Conservation (phyloP, 1,140 invertebrate species). For the Mercenaria mercenaria region DNA sequence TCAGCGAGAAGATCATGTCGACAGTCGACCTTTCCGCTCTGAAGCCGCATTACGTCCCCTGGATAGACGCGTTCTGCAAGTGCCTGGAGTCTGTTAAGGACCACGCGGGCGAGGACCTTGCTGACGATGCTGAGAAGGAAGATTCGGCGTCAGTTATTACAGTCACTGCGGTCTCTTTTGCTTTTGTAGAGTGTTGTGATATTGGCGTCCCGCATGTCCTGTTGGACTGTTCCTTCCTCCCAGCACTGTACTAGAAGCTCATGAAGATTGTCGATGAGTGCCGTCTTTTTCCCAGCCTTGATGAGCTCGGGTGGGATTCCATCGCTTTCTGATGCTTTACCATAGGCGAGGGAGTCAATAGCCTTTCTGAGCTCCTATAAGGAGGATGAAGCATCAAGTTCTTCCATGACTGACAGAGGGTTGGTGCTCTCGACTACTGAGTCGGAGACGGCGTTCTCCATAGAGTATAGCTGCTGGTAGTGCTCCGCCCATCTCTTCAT, state of each 20-base stretch:
- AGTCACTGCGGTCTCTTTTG: conserved; percentile 61
- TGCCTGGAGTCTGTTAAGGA: too few relatives aligned
- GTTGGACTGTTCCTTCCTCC: conserved; percentile 55
- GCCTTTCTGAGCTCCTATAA: neutral
- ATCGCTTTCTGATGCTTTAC: neutral
- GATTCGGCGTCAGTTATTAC: conserved; percentile 51
- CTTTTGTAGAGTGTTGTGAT: conserved; percentile 72
- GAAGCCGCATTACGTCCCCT: conserved; percentile 71
- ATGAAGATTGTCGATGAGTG: conserved; percentile 61
- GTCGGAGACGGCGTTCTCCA: neutral
- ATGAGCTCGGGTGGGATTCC: too few relatives aligned
- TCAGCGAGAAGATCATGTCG: conserved; percentile 74
- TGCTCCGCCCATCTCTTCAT: conserved; percentile 14
- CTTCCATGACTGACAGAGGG: too few relatives aligned
- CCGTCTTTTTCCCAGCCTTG: conserved; percentile 55
- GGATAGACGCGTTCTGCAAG: conserved; percentile 66
- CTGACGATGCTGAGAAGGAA: conserved; percentile 70
- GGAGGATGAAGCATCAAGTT: conserved; percentile 19
- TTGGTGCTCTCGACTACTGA: neutral
- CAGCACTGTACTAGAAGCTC: conserved; percentile 38
- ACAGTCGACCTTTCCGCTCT: conserved; percentile 57
- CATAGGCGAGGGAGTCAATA: neutral
- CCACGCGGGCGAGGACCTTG: conserved; percentile 65
- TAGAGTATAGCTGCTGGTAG: conserved; percentile 6
- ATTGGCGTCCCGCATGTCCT: conserved; percentile 66